Evolutionary conservation across 2,797 vertebrate genomes (phyloP).

Genomic region (Paratrypauchen microcephalus): DNA sequence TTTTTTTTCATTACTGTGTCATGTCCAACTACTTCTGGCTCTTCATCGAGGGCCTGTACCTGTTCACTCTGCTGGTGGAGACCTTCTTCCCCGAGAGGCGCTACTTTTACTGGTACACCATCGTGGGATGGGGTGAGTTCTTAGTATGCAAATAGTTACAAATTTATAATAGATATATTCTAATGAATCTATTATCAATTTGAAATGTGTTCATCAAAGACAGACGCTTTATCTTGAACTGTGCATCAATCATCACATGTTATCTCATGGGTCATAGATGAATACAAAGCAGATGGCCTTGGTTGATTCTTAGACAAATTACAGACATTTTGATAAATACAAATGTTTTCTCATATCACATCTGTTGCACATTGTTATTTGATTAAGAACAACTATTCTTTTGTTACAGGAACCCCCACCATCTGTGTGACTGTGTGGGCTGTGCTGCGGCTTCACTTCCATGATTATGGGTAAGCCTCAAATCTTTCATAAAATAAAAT

Average conservation of each 20-base stretch:
- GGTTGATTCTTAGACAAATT: background rate
- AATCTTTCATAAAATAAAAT: background rate
- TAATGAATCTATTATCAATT: background rate
- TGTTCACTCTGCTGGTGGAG: conserved; percentile 95
- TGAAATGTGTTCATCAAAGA: background rate
- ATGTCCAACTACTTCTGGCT: conserved; percentile 99
- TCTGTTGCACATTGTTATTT: background rate
- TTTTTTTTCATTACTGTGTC: conserved; percentile 98
- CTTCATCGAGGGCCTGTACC: conserved; percentile 96
- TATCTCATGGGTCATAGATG: background rate
- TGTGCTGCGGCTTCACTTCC: conserved; percentile 89
- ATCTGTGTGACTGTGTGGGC: conserved; percentile 96
- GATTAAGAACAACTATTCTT: conserved; percentile 7
- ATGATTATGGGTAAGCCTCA: conserved; percentile 84
- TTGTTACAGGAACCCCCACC: conserved; percentile 87
- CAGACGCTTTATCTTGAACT: background rate
- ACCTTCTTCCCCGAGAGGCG: conserved; percentile 96
- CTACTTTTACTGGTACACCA: conserved; percentile 98
- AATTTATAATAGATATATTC: background rate
- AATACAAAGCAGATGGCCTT: conserved; percentile 8
- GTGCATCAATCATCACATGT: background rate
- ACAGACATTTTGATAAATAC: conserved; percentile 1
- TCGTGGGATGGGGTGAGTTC: conserved; percentile 93
- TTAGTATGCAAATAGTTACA: background rate
- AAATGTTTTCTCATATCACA: background rate